A percentile compares a stretch with the other conserved stretches of the same genome.
Evolutionary conservation across 1,140 invertebrate species (phyloP).

Genomic region (Ctenoplectra terminalis): DNA sequence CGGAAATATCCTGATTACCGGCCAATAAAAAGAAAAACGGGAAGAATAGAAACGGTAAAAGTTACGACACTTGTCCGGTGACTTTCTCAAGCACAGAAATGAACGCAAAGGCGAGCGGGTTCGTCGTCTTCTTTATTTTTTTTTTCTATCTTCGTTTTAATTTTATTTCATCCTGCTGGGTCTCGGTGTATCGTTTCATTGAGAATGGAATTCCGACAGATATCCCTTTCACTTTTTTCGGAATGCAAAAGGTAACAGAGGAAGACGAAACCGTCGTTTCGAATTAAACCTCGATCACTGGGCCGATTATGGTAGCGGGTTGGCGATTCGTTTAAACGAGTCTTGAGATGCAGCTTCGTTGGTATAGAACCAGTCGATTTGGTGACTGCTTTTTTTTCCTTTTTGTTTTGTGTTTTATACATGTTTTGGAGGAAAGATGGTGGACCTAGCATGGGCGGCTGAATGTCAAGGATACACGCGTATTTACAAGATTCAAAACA

Average conservation of each 20-base stretch:
- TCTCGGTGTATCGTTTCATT: not conserved
- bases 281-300: not conserved
- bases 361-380: not conserved
- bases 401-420: not conserved
- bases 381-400: not conserved
- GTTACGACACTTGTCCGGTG: not conserved
- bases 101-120: too few relatives aligned
- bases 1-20: slow-evolving; percentile 25
- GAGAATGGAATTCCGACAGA: not conserved
- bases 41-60: not conserved
- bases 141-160: not conserved
- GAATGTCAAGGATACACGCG: slow-evolving; percentile 37
- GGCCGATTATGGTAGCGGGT: not conserved
- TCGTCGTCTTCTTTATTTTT: too few relatives aligned
- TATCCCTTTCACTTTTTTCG: not conserved
- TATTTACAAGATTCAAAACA: not conserved
- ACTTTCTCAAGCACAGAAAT: not conserved
- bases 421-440: not conserved
- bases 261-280: not conserved
- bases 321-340: not conserved
- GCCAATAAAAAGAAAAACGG: not conserved
- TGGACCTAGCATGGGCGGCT: not conserved
- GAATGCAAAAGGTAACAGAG: not conserved
- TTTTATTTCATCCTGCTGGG: not conserved
- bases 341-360: too few relatives aligned